These are phyloP conservation scores for Channa argus DNA, from an alignment of 2,113 vertebrate species.

Conservation along the genomic window DNA sequence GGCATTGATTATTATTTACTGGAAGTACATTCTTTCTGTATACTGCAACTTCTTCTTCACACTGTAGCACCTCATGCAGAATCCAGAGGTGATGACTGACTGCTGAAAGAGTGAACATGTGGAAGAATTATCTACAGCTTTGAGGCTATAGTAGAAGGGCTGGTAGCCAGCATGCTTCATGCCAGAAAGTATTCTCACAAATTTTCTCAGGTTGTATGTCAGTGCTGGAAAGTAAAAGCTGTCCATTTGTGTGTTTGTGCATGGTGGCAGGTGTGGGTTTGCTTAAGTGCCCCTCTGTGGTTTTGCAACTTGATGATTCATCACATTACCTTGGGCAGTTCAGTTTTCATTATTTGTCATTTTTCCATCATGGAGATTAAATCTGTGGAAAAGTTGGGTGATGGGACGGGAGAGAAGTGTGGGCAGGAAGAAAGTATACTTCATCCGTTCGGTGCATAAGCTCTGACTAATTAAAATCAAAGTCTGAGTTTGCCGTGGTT, in stretches of 20 bases:
- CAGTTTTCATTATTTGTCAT: constrained; percentile 39
- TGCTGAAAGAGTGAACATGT: constrained; percentile 49
- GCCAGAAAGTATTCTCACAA: constrained; percentile 32
- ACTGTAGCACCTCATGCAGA: constrained; percentile 18
- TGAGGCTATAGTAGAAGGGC: constrained; percentile 34
- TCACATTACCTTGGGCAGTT: constrained; percentile 34
- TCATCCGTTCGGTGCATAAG: constrained; percentile 49
- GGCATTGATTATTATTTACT: constrained; percentile 47
- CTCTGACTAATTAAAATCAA: constrained; percentile 48
- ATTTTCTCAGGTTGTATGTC: constrained; percentile 43
- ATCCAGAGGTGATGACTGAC: constrained; percentile 40
- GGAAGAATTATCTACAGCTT: constrained; percentile 46
- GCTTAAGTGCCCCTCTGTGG: constrained; percentile 12
- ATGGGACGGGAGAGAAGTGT: background rate
- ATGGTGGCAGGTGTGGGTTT: background rate
- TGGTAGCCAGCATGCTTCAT: background rate
- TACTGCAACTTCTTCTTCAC: constrained; percentile 59
- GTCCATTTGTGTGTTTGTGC: constrained; percentile 9
- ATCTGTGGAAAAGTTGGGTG: constrained; percentile 25
- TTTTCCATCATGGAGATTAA: constrained; percentile 54
- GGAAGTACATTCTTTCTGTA: constrained; percentile 57
- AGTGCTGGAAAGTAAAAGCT: constrained; percentile 15
- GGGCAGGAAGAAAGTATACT: constrained; percentile 8
- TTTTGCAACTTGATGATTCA: constrained; percentile 52
- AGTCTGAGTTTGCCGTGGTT: constrained; percentile 19